These are phyloP conservation scores for Panurus biarmicus DNA, from an alignment of 2,113 vertebrate species.

Conservation along the genomic window DNA sequence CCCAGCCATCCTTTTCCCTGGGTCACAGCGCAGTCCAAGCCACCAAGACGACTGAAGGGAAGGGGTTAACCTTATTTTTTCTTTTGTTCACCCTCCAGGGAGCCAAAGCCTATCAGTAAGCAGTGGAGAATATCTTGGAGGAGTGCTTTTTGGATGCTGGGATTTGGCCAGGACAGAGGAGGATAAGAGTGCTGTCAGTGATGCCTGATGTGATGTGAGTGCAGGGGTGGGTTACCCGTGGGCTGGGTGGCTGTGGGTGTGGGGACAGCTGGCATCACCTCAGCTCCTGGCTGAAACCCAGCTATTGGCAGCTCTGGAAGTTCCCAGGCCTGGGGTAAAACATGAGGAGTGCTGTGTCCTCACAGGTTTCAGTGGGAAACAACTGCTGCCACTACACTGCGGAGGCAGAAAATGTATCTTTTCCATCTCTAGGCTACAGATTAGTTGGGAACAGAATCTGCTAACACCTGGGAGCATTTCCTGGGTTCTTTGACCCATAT, in stretches of 20 bases:
- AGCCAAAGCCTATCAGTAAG: background rate
- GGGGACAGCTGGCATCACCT: background rate
- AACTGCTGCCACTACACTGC: background rate
- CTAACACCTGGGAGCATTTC: background rate
- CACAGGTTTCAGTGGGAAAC: background rate
- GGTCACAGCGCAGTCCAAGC: background rate
- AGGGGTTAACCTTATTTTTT: background rate
- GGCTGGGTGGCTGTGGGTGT: background rate
- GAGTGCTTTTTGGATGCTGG: background rate
- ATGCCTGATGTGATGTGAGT: background rate
- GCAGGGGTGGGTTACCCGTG: fast-evolving
- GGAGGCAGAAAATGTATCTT: background rate
- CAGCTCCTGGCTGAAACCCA: background rate
- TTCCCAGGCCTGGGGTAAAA: background rate
- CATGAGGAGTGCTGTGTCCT: background rate
- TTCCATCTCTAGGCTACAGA: background rate
- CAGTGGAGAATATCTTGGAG: background rate
- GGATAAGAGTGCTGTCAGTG: background rate
- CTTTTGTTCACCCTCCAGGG: background rate
- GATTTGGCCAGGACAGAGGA: background rate
- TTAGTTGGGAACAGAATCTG: background rate
- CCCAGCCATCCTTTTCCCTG: background rate
- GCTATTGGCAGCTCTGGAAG: background rate
- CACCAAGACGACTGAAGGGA: background rate
- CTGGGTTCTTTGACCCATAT: fast-evolving